Percentiles rank a stretch among this genome's conserved stretches.
Conservation (phyloP, 2,113 vertebrate genomes). For the Centrocercus urophasianus region DNA sequence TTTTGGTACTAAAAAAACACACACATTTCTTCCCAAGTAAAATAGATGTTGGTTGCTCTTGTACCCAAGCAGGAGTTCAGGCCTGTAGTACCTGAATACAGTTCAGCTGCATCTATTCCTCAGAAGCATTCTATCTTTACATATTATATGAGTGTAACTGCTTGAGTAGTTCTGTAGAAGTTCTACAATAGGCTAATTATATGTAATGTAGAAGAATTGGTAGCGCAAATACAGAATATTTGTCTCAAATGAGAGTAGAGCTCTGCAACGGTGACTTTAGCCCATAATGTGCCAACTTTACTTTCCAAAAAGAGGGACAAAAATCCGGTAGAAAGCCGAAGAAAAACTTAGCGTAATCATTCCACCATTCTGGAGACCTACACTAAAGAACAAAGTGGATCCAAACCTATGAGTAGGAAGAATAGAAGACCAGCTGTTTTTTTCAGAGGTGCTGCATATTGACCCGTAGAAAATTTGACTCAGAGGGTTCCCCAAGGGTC, state of each 20-base stretch:
- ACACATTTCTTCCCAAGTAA: background rate
- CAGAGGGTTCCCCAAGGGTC: background rate
- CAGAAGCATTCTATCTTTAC: background rate
- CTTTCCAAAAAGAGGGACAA: background rate
- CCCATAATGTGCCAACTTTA: background rate
- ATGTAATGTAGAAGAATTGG: background rate
- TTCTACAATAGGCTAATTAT: background rate
- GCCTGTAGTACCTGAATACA: background rate
- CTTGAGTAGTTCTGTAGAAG: background rate
- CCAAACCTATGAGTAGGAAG: background rate
- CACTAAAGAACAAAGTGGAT: background rate
- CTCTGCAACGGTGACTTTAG: background rate
- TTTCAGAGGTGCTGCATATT: background rate
- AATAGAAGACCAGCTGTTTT: constrained; percentile 22
- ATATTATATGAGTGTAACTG: background rate
- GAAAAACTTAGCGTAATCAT: background rate
- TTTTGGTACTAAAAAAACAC: background rate
- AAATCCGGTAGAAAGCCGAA: background rate
- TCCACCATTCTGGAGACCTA: background rate
- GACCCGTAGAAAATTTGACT: background rate
- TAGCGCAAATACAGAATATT: background rate
- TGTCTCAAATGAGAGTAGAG: background rate
- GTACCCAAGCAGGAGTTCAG: background rate
- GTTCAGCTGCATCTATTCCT: background rate
- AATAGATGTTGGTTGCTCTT: background rate